A percentile compares a stretch with the other conserved stretches of the same genome.
phyloP scores from a whole-genome alignment of 2,797 vertebrate genomes.

The Erithacus rubecula region DNA sequence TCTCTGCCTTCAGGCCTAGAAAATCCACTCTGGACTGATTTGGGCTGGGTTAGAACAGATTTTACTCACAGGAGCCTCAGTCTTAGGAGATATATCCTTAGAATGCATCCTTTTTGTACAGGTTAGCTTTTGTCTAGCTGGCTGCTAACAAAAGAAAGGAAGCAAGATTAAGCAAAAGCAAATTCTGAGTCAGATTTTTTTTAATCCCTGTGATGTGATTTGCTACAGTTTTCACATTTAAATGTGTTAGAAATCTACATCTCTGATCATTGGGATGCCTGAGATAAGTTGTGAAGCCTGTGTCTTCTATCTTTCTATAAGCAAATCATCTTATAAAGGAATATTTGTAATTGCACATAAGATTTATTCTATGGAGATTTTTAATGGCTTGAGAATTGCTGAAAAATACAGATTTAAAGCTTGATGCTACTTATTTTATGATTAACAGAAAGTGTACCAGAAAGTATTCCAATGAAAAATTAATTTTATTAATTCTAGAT shows the following conservation, averaged over 20 bases:
- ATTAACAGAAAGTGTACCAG: neutral
- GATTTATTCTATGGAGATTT: neutral
- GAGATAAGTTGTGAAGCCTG: neutral
- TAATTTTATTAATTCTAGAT: neutral
- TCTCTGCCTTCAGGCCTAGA: neutral
- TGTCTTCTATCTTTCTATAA: neutral
- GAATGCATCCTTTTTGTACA: neutral
- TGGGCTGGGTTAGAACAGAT: neutral
- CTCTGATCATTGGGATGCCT: neutral
- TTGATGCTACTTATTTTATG: neutral
- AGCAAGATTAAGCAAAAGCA: neutral
- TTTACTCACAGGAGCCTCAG: neutral
- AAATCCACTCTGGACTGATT: neutral
- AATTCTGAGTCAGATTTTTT: neutral
- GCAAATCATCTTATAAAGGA: neutral
- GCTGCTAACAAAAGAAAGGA: neutral
- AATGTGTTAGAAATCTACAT: neutral
- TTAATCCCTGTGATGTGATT: neutral
- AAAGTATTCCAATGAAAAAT: constrained; percentile 2
- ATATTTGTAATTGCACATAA: neutral
- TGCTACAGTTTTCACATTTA: neutral
- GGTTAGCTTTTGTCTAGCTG: neutral
- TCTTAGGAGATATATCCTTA: neutral
- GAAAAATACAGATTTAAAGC: neutral
- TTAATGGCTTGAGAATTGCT: neutral